Evolutionary conservation across 2,113 vertebrate genomes (phyloP).

Genomic region (Chinchilla lanigera): DNA sequence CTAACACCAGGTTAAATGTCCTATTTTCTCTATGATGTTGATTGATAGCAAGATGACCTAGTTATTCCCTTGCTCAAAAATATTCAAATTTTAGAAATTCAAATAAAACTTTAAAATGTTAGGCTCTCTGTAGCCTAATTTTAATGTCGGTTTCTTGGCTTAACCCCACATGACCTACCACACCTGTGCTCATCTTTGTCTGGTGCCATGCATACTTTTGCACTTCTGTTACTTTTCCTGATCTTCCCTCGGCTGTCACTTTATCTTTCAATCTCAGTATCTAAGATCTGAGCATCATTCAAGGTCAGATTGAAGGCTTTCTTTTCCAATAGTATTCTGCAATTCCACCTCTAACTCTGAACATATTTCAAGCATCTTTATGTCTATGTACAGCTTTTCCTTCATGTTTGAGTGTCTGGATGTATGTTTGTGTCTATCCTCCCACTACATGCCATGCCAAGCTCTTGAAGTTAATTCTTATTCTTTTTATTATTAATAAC

Average conservation of each 20-base stretch:
- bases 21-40: neutral
- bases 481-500: neutral
- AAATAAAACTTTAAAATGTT: neutral
- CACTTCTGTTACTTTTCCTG: too few relatives aligned
- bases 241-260: too few relatives aligned
- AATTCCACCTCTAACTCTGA: neutral
- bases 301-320: neutral
- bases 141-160: too few relatives aligned
- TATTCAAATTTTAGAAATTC: neutral
- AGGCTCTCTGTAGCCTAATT: neutral
- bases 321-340: neutral
- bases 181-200: too few relatives aligned
- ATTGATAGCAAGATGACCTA: neutral
- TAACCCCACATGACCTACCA: too few relatives aligned
- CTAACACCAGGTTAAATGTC: neutral
- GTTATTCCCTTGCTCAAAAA: neutral
- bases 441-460: neutral
- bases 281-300: neutral
- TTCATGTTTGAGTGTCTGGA: neutral
- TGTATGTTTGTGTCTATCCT: neutral
- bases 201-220: rapidly evolving
- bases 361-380: neutral
- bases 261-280: neutral
- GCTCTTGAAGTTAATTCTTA: neutral
- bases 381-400: neutral